Base-by-base conservation (phyloP, 2,888 invertebrate genomes). In the Melieria picta region DNA sequence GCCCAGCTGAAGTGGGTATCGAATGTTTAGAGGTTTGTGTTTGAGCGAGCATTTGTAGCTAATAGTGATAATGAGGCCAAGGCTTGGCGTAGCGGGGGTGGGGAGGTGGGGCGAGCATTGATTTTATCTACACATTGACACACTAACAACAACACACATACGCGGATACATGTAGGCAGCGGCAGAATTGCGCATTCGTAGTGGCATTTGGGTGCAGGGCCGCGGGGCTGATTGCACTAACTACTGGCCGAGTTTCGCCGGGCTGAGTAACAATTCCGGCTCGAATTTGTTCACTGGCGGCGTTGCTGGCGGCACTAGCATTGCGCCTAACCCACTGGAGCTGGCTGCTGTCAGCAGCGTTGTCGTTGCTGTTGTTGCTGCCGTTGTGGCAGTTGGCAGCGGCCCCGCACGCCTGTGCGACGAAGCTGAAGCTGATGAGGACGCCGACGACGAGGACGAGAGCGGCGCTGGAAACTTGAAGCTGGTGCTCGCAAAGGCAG, bases 231-330 rank as follows among this genome's bases (percentile, higher is more conserved):
- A 30, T 11, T 57, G 48, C 30, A 30, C 1, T 3, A 30, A 13
- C 72, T 82, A 85, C 77, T 87, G 87, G 64, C 87, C 87, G 74
- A 87, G 84, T 77, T 87, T 87, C 48, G 87, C 84, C 65, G 87
- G 87, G 80, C 87, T 87, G 76, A 87, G 81, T 76, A 87, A 83
- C 75, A 87, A 77, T 78, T 87, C 87, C 67, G 86, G 84, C 79
- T 87, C 87, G 66, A 82, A 81, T 77, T 85, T 83, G 75, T 77
- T 73, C 56, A 74, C 47, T 63, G 73, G 57, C 52, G 74, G 71
- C 60, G 65, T 63, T 11, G 68, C 60, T 7, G 64, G 60, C 46
- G 60, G 52, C 30, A 70, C 58, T 67, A 68, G 9, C 50, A 66
- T 48, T 68, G 69, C 46, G 69, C 50, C 46, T 61, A 46, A 61